Percentiles rank a stretch among this genome's conserved stretches.
Conservation (phyloP, 2,888 invertebrate genomes). For the Callyntrura guangdongensis region DNA sequence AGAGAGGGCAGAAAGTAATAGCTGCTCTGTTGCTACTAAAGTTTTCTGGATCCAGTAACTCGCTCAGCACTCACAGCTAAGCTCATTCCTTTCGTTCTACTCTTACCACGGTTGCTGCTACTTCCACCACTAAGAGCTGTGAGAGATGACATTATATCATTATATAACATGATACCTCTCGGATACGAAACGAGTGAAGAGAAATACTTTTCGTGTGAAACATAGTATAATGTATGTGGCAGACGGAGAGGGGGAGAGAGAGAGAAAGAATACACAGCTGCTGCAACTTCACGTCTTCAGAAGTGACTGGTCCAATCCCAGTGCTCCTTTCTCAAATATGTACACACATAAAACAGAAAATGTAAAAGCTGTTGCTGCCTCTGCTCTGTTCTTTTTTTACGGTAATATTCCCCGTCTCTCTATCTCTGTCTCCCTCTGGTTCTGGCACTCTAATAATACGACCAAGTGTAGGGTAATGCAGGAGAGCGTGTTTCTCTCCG, state of each 20-base stretch:
- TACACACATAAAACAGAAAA: constrained; percentile 51
- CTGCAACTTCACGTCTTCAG: constrained; percentile 66
- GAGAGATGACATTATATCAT: constrained; percentile 79
- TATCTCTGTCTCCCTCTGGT: constrained; percentile 3
- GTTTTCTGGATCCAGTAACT: constrained; percentile 69
- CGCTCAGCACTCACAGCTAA: constrained; percentile 29
- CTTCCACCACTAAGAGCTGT: constrained; percentile 78
- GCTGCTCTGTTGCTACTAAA: constrained; percentile 43
- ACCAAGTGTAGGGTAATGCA: constrained; percentile 43
- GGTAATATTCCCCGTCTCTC: background rate
- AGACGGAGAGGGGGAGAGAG: constrained; percentile 47
- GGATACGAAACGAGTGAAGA: constrained; percentile 75
- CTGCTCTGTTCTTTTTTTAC: constrained; percentile 5
- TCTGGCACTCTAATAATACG: constrained; percentile 48
- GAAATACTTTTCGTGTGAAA: constrained; percentile 76
- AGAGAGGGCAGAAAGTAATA: constrained; percentile 62
- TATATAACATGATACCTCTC: constrained; percentile 79
- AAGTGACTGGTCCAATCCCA: constrained; percentile 78
- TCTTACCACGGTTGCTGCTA: constrained; percentile 76
- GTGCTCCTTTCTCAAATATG: constrained; percentile 68
- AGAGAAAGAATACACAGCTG: constrained; percentile 58
- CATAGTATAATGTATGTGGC: constrained; percentile 74
- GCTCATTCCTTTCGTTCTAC: constrained; percentile 71
- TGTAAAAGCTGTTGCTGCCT: constrained; percentile 75
- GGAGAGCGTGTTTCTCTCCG: constrained; percentile 63